Base-by-base conservation (phyloP, 92 coral and sea anemone species). In the Epizoanthus ramosus region DNA sequence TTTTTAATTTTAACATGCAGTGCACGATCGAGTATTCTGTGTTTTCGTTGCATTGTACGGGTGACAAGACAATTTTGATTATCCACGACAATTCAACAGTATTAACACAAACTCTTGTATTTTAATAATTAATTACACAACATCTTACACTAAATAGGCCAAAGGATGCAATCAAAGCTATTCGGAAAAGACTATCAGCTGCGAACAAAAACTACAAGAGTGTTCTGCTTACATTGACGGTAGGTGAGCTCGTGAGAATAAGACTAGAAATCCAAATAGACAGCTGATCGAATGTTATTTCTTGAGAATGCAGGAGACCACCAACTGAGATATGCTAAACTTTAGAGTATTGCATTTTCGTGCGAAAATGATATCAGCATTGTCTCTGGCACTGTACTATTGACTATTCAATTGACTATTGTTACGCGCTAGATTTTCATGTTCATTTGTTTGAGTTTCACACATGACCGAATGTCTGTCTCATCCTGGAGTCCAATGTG, bases 111-210 rank as follows among this genome's bases (percentile, higher is more conserved):
- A n/a, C 39, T 21, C 23, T 77, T 9, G 6, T 19, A 21, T 6
- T 37, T 85, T 79, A 71, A 79, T 84, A 65, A 73, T 72, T 67
- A 37, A 25, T 28, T 50, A 50, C 16, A 50, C 54, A 25, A 23
- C 23, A 45, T 75, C 61, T 17, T 39, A 17, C 83, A 53, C 71
- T 73, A 54, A 35, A 13, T 77, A 97, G 99, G 81, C 99, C 99
- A 5, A 97, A 97, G 84, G 98, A 97, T 87, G 99, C 97, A 22
- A 73, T 88, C 64, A 97, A 94, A 87, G 99, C 99, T 5, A 92
- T 97, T 68, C 85, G 85, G 79, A 97, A 97, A 82, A 91, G 98
- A 7, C 89, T 97, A 8, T n/a, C 91, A 15, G 82, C 41, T 21
- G 90, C 91, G 64, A 95, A 95, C 68, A 97, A 90, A 75, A 93